These are phyloP conservation scores for Sinocyclocheilus rhinocerous DNA, from an alignment of 2,113 vertebrate species.

Conservation along the genomic window DNA sequence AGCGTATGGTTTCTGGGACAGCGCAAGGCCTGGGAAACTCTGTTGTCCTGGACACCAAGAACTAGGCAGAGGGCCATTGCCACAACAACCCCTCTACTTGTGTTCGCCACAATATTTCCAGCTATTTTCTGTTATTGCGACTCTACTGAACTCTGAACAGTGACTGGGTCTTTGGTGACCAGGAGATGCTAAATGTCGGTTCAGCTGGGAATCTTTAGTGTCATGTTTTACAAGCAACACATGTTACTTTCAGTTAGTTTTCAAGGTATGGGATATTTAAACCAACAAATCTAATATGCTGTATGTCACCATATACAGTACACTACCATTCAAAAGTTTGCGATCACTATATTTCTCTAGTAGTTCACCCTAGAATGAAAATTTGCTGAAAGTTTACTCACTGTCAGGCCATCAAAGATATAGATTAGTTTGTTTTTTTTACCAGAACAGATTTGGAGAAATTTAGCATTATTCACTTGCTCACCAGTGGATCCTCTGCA, in stretches of 20 bases:
- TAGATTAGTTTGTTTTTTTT: too few species aligned
- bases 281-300: too few species aligned
- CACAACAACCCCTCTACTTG: constrained; percentile 18
- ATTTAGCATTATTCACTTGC: too few species aligned
- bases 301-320: too few species aligned
- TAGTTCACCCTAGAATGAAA: too few species aligned
- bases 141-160: neutral
- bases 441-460: too few species aligned
- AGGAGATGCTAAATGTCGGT: neutral
- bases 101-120: neutral
- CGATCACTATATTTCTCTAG: too few species aligned
- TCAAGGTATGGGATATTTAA: neutral
- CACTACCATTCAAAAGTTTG: too few species aligned
- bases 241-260: neutral
- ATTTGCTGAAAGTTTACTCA: too few species aligned
- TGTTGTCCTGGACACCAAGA: constrained; percentile 45
- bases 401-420: too few species aligned
- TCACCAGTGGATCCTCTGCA: too few species aligned
- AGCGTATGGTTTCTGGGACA: constrained; percentile 12
- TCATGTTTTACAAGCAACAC: neutral
- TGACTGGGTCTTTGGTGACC: neutral
- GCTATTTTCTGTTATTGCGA: neutral
- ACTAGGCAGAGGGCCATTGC: constrained; percentile 30
- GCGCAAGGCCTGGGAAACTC: constrained; percentile 25
- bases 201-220: too few species aligned